Percentiles rank a stretch among this genome's conserved stretches.
phyloP scores from a whole-genome alignment of 2,113 vertebrate species.

The Nycticryphes semicollaris region DNA sequence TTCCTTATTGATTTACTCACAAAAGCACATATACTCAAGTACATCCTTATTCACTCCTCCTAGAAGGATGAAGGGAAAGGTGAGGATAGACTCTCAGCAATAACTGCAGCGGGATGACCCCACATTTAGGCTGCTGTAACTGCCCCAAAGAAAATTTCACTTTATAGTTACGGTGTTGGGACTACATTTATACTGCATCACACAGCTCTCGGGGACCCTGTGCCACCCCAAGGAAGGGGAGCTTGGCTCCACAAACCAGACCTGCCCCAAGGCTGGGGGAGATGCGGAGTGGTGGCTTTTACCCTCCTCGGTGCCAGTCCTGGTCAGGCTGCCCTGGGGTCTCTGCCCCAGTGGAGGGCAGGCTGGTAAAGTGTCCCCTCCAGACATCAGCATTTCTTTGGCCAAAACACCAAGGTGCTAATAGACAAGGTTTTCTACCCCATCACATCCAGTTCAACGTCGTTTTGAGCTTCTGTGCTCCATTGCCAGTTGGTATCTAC shows the following conservation, averaged over 20 bases:
- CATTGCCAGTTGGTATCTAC: neutral
- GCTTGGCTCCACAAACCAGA: neutral
- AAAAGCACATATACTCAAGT: neutral
- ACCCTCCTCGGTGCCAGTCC: neutral
- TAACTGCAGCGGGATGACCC: neutral
- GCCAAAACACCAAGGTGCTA: neutral
- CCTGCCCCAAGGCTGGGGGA: neutral
- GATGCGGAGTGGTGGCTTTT: neutral
- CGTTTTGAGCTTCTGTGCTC: neutral
- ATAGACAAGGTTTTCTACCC: neutral
- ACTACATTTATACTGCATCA: neutral
- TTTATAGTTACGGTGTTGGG: neutral
- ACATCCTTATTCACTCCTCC: neutral
- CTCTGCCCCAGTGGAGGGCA: neutral
- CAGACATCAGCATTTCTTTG: neutral
- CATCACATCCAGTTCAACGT: neutral
- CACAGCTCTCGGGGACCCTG: neutral
- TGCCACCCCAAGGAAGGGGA: neutral
- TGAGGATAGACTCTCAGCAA: neutral
- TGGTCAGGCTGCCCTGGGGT: neutral
- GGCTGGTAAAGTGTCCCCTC: neutral
- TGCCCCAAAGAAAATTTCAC: neutral
- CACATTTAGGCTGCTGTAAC: neutral
- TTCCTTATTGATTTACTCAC: neutral
- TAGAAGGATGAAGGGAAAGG: neutral